Conservation (phyloP, 2,113 vertebrate species). For the Pelodiscus sinensis region DNA sequence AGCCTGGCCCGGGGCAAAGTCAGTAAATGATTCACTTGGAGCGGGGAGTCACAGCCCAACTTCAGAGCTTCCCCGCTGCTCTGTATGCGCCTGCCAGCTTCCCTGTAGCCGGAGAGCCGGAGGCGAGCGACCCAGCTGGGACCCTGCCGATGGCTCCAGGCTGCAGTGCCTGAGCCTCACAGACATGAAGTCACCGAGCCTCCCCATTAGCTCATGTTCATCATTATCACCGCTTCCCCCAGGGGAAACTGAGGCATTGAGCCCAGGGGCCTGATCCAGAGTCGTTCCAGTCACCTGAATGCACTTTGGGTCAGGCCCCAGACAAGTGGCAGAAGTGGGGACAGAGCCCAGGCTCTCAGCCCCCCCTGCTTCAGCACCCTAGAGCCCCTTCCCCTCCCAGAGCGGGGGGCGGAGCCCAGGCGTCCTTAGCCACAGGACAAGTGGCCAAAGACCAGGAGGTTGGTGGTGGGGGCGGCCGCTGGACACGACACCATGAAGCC, state of each 20-base stretch:
- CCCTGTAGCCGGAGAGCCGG: background rate
- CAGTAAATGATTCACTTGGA: background rate
- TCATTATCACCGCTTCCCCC: background rate
- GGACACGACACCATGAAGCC: background rate
- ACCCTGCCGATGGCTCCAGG: background rate
- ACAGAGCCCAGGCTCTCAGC: background rate
- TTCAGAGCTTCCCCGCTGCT: background rate
- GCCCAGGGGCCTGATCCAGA: background rate
- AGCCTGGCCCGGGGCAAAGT: background rate
- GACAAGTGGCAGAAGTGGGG: background rate
- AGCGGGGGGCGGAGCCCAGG: background rate
- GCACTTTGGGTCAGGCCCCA: background rate
- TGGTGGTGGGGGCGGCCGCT: background rate
- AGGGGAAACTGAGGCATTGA: background rate
- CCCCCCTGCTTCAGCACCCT: background rate
- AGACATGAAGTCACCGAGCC: background rate
- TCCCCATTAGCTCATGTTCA: background rate
- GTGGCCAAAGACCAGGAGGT: background rate
- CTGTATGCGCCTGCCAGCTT: background rate
- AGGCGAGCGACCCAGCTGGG: background rate
- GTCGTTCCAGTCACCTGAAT: background rate
- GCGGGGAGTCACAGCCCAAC: background rate
- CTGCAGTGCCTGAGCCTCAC: background rate
- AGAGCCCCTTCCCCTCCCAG: background rate
- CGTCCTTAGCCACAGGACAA: background rate